Conservation (phyloP, 35 echinoderm and acorn worm species). For the Strongylocentrotus purpuratus region DNA sequence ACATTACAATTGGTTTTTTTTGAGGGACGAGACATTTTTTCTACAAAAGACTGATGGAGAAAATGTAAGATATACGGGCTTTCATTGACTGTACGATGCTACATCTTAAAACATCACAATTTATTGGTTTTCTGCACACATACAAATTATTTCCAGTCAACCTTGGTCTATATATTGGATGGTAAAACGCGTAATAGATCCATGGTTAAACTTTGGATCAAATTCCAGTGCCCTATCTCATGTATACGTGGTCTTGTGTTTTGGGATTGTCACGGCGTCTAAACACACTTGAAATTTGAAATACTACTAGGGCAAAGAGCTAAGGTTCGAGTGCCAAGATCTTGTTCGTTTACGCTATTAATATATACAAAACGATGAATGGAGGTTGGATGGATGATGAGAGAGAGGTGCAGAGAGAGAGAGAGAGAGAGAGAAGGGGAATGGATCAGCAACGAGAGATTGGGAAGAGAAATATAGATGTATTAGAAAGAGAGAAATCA, state of each 20-base stretch:
- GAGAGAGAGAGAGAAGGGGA: neutral
- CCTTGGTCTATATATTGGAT: neutral
- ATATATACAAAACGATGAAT: neutral
- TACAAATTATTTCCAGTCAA: neutral
- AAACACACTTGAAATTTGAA: constrained; percentile 1
- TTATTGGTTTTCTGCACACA: neutral
- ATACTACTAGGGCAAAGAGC: neutral
- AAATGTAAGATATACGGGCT: neutral
- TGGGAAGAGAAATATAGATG: no score
- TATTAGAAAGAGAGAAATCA: no score
- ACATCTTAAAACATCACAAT: neutral
- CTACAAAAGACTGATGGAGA: no score
- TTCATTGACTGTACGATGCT: neutral
- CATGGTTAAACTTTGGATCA: neutral
- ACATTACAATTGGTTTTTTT: no score
- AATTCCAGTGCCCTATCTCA: neutral
- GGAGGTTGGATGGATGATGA: neutral
- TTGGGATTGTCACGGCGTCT: neutral
- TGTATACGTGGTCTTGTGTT: neutral
- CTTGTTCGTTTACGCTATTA: neutral
- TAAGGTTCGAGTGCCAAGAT: neutral
- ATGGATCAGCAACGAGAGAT: no score
- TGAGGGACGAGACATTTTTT: no score
- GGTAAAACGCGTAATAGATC: no score
- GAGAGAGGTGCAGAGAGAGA: neutral